Evolutionary conservation across 1,140 invertebrate species (phyloP).

Genomic region (Drosophila repleta): DNA sequence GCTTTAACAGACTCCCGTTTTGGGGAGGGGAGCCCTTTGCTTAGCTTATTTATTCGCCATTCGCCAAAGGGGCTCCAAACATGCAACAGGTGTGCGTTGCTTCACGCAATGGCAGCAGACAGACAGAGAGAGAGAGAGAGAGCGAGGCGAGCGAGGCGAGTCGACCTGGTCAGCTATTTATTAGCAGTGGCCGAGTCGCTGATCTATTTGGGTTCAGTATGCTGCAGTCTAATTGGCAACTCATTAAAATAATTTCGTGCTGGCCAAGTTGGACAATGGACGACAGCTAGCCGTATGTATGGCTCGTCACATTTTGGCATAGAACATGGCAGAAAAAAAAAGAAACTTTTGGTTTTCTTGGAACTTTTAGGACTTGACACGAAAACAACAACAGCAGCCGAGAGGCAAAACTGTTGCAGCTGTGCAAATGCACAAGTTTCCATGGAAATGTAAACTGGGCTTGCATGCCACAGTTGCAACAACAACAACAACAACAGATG

Average conservation of each 20-base stretch:
- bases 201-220: slow-evolving; percentile 56
- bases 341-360: slow-evolving; percentile 61
- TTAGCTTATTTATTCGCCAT: slow-evolving; percentile 61
- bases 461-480: slow-evolving; percentile 34
- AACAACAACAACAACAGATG: slow-evolving; percentile 25
- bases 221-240: slow-evolving; percentile 66
- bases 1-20: slow-evolving; percentile 24
- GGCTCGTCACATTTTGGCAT: slow-evolving; percentile 49
- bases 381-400: slow-evolving; percentile 45
- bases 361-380: slow-evolving; percentile 77
- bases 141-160: not conserved
- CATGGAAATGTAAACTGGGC: slow-evolving; percentile 52
- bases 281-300: slow-evolving; percentile 20
- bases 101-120: slow-evolving; percentile 49
- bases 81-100: slow-evolving; percentile 67
- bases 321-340: slow-evolving; percentile 48
- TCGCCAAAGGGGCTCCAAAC: slow-evolving; percentile 31
- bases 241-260: slow-evolving; percentile 77
- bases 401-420: slow-evolving; percentile 56
- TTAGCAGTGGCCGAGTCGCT: slow-evolving; percentile 50
- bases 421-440: slow-evolving; percentile 60
- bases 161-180: slow-evolving; percentile 58
- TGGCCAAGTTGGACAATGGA: slow-evolving; percentile 52
- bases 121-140: not conserved
- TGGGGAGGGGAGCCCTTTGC: slow-evolving; percentile 31